Conservation (phyloP, 2,113 vertebrate genomes). For the Xiphophorus hellerii region DNA sequence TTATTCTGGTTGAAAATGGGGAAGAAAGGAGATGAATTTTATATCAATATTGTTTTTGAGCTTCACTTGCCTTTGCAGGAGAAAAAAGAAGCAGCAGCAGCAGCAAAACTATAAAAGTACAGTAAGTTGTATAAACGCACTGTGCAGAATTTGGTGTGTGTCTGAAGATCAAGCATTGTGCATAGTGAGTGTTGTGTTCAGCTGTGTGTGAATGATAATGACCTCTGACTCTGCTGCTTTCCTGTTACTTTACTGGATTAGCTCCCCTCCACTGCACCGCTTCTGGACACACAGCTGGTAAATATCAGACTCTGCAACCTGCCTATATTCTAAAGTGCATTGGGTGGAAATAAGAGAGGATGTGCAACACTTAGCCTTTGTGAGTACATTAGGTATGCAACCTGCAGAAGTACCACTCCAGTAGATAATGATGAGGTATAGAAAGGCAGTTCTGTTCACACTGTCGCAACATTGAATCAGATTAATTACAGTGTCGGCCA, state of each 20-base stretch:
- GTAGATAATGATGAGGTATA: background rate
- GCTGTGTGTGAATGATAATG: slow-evolving; percentile 60
- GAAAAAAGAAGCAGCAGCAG: slow-evolving; percentile 2
- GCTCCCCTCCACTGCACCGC: slow-evolving; percentile 46
- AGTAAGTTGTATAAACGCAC: slow-evolving; percentile 25
- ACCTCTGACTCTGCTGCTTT: slow-evolving; percentile 60
- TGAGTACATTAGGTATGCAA: background rate
- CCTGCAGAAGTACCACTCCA: background rate
- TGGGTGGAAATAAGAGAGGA: slow-evolving; percentile 12
- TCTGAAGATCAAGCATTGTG: slow-evolving; percentile 33
- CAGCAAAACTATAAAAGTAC: background rate
- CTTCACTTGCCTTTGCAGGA: slow-evolving; percentile 22
- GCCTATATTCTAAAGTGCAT: slow-evolving; percentile 24
- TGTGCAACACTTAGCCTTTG: background rate
- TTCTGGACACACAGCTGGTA: slow-evolving; percentile 35
- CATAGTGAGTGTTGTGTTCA: slow-evolving; percentile 23
- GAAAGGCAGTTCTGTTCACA: background rate
- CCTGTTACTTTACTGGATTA: slow-evolving; percentile 66
- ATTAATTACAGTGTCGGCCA: background rate
- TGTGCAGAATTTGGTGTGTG: slow-evolving; percentile 1
- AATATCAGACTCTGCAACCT: slow-evolving; percentile 32
- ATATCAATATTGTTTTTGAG: slow-evolving; percentile 28
- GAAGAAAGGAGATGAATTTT: slow-evolving; percentile 24
- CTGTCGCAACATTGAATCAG: no score
- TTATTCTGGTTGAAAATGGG: slow-evolving; percentile 16